Conservation (phyloP, 2,888 invertebrate genomes). For the Oeneis ivallda region DNA sequence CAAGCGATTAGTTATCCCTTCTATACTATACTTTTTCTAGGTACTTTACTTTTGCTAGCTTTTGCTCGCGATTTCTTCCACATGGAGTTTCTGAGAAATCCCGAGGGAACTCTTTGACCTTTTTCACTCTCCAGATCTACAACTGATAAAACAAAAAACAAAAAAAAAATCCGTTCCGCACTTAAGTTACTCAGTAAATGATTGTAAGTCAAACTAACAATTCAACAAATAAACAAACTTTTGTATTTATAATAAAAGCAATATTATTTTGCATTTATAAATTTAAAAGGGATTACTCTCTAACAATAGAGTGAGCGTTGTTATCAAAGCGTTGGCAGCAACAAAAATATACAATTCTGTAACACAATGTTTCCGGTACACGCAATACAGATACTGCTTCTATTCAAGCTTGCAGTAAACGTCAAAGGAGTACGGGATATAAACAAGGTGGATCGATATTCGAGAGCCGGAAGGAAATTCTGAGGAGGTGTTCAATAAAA, state of each 20-base stretch:
- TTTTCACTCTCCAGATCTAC: neutral
- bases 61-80: too few relatives aligned
- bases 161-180: neutral
- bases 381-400: slow-evolving; percentile 20
- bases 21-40: too few relatives aligned
- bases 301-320: neutral
- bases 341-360: slow-evolving; percentile 6
- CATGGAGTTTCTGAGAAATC: neutral
- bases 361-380: neutral
- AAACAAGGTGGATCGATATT: slow-evolving; percentile 16
- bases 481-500: neutral
- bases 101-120: too few relatives aligned
- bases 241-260: too few relatives aligned
- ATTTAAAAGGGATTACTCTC: too few relatives aligned
- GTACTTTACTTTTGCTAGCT: too few relatives aligned
- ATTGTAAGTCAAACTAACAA: neutral
- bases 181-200: too few relatives aligned
- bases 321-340: slow-evolving; percentile 14
- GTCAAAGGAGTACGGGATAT: slow-evolving; percentile 23
- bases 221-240: too few relatives aligned
- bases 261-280: too few relatives aligned
- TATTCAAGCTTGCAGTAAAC: slow-evolving; percentile 22
- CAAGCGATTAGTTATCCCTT: too few relatives aligned
- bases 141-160: too few relatives aligned
- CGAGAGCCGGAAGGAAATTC: neutral